phyloP scores from a whole-genome alignment of 2,888 invertebrate genomes.

The Erebia epiphron region DNA sequence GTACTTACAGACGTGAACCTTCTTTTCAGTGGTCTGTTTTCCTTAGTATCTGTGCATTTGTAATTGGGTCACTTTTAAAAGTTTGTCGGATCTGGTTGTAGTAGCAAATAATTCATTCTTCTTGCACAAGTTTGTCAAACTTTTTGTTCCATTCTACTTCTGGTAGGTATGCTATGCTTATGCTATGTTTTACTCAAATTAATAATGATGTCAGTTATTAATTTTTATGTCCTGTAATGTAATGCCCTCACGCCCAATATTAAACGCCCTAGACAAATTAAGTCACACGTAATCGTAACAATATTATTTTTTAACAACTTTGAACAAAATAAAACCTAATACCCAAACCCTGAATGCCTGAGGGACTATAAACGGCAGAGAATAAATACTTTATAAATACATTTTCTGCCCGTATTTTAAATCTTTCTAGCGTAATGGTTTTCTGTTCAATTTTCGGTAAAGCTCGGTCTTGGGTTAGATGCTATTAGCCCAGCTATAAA shows the following conservation, averaged over 20 bases:
- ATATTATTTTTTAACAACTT: neutral
- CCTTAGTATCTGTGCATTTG: neutral
- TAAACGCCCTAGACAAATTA: too few species aligned
- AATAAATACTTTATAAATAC: slow-evolving; percentile 8
- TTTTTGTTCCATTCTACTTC: neutral
- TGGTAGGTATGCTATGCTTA: neutral
- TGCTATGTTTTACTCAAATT: neutral
- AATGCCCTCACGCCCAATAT: too few species aligned
- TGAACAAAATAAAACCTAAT: neutral
- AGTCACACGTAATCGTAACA: neutral
- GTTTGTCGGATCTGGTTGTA: neutral
- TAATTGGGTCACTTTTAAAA: slow-evolving; percentile 4
- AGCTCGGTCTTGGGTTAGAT: slow-evolving; percentile 62
- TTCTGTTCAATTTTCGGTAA: slow-evolving; percentile 52
- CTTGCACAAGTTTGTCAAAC: neutral
- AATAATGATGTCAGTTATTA: neutral
- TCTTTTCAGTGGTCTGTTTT: neutral
- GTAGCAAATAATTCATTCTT: neutral
- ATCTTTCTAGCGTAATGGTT: slow-evolving; percentile 29
- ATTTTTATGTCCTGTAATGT: too few species aligned
- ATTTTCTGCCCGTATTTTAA: slow-evolving; percentile 21
- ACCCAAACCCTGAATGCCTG: neutral
- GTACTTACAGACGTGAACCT: neutral
- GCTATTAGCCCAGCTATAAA: slow-evolving; percentile 78
- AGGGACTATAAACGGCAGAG: slow-evolving; percentile 5